These are phyloP conservation scores for Smutsia gigantea DNA, from an alignment of 2,797 vertebrate species.

Conservation along the genomic window DNA sequence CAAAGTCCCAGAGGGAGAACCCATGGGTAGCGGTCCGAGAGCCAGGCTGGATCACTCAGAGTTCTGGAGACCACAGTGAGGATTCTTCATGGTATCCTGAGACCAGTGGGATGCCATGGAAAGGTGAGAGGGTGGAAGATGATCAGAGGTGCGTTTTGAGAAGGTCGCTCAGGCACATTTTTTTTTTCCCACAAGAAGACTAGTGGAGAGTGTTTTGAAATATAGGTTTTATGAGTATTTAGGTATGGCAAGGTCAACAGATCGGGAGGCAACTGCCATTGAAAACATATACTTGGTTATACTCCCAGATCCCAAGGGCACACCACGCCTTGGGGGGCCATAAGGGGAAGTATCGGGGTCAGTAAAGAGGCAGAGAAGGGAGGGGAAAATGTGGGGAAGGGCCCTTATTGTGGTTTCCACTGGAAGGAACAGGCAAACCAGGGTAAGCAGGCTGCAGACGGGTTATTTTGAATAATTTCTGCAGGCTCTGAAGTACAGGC, in stretches of 20 bases:
- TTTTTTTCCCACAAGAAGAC: neutral
- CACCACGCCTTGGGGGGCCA: accelerated
- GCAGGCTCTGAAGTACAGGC: neutral
- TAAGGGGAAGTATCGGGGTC: neutral
- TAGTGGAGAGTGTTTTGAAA: neutral
- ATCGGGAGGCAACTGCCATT: neutral
- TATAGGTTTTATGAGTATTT: neutral
- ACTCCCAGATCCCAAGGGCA: neutral
- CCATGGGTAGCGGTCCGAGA: neutral
- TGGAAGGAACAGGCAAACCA: neutral
- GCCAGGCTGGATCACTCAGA: accelerated
- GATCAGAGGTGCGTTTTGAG: neutral
- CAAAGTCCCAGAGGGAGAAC: neutral
- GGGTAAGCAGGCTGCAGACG: neutral
- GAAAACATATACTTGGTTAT: neutral
- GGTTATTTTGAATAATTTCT: neutral
- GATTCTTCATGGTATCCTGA: neutral
- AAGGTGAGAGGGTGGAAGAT: neutral
- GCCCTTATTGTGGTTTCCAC: neutral
- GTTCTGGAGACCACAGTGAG: neutral
- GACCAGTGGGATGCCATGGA: accelerated
- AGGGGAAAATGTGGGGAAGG: neutral
- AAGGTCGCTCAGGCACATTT: neutral
- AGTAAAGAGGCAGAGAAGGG: neutral
- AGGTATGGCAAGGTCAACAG: neutral